Base-by-base conservation (phyloP, 2,113 vertebrate genomes). In the Callorhinus ursinus region DNA sequence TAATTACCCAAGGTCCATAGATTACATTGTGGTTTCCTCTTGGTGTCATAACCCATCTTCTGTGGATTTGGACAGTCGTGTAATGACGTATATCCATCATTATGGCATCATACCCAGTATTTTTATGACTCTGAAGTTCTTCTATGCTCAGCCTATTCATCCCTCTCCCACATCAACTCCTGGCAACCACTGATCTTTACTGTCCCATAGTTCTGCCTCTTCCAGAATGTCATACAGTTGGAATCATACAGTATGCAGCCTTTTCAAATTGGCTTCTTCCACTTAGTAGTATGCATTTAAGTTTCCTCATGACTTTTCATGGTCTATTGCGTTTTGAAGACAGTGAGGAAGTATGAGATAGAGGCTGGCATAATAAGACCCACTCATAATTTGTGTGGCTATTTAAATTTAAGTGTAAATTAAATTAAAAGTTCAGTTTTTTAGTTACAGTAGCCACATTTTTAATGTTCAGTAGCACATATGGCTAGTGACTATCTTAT, bases 361-460 rank as follows among this genome's bases (percentile, higher is more conserved):
- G 28, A 88, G 49, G 49, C 22, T 97, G 39, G 10, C 28, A 1
- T 28, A 84, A 57, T 90, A 80, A 88, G 85, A 14, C 39, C 31
- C 83, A 74, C 2, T 90, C 16, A 87, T 74, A 96, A 55, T 90
- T 61, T 49, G 31, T 87, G 15, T 84, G 61, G 16, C 42, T 82
- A 93, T 81, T 96, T 94, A 49, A 53, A 76, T 61, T 90, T 84
- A 94, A 89, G 14, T 95, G 33, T 90, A 91, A 85, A 85, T 57
- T 36, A 39, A 83, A 82, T 36, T 13, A 81, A 71, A 96, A 82
- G 21, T 42, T 93, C 15, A 81, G 26, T 49, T 93, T 81, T 81
- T 95, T 11, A 49, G 14, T 92, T 87, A 92, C 1, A 33, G 31
- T 92, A 85, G 51, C 8, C 57, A 92, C 33, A 93, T 89, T 86